phyloP scores from a whole-genome alignment of 2,113 vertebrate genomes.

The Forbesichthys agassizii region DNA sequence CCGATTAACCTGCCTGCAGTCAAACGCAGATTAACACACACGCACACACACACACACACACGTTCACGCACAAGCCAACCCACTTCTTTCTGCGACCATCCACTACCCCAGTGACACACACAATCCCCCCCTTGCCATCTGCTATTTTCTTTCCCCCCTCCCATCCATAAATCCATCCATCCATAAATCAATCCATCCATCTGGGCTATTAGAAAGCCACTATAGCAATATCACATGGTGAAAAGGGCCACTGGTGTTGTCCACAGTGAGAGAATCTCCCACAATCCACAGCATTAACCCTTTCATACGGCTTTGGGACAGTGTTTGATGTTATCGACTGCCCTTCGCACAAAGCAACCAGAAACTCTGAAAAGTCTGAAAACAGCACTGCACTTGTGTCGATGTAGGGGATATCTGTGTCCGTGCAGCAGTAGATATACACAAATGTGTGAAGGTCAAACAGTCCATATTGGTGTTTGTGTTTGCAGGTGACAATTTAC shows the following conservation, averaged over 20 bases:
- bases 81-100: neutral
- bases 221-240: no score
- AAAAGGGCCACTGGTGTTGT: constrained; percentile 32
- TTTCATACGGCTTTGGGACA: constrained; percentile 4
- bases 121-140: constrained; percentile 24
- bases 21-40: constrained; percentile 13
- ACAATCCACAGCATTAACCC: constrained; percentile 19
- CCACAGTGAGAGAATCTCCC: constrained; percentile 42
- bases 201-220: neutral
- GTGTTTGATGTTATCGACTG: constrained; percentile 32
- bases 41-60: constrained; percentile 13
- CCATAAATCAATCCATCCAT: constrained; percentile 18
- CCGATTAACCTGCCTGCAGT: constrained; percentile 28
- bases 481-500: no score
- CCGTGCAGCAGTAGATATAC: neutral
- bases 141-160: constrained; percentile 39
- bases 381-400: constrained; percentile 8
- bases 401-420: constrained; percentile 3
- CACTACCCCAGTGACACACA: constrained; percentile 58
- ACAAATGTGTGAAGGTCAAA: no score
- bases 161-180: constrained; percentile 59
- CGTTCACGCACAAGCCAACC: neutral
- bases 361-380: neutral
- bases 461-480: no score
- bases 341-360: constrained; percentile 24